Evolutionary conservation across 2,888 invertebrate genomes (phyloP).

Genomic region (Amphiduros pacificus): DNA sequence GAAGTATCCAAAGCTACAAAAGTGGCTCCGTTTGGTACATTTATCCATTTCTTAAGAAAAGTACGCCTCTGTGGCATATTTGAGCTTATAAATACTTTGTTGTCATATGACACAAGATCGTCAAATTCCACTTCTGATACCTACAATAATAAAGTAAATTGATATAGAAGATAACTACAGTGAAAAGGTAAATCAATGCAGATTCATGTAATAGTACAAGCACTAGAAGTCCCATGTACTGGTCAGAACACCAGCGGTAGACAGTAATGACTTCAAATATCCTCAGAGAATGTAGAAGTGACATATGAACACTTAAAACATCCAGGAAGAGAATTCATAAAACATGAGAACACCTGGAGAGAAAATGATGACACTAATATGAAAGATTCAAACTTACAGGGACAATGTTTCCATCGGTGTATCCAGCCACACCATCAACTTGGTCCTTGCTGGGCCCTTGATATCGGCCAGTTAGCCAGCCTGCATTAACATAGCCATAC

Average conservation of each 20-base stretch:
- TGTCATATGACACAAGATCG: slow-evolving; percentile 22
- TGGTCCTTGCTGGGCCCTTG: background rate
- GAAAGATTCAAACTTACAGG: background rate
- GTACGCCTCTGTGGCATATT: slow-evolving; percentile 8
- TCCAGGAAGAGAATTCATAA: no score
- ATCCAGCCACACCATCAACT: background rate
- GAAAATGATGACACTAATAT: background rate
- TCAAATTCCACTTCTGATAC: slow-evolving; percentile 10
- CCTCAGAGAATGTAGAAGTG: no score
- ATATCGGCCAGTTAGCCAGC: slow-evolving; percentile 4
- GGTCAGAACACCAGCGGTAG: no score
- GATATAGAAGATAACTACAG: background rate
- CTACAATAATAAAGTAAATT: slow-evolving; percentile 5
- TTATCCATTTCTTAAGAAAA: slow-evolving; percentile 17
- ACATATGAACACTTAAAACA: no score
- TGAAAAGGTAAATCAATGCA: no score
- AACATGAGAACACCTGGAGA: no score
- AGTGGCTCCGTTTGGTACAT: slow-evolving; percentile 8
- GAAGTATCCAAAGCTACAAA: slow-evolving; percentile 10
- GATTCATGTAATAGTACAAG: no score
- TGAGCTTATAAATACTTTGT: slow-evolving; percentile 16
- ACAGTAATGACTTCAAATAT: no score
- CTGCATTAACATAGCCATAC: slow-evolving; percentile 7
- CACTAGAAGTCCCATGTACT: no score
- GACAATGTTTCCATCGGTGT: no score